These are phyloP conservation scores for Ypsolopha scabrella DNA, from an alignment of 2,888 invertebrate genomes.

Conservation along the genomic window DNA sequence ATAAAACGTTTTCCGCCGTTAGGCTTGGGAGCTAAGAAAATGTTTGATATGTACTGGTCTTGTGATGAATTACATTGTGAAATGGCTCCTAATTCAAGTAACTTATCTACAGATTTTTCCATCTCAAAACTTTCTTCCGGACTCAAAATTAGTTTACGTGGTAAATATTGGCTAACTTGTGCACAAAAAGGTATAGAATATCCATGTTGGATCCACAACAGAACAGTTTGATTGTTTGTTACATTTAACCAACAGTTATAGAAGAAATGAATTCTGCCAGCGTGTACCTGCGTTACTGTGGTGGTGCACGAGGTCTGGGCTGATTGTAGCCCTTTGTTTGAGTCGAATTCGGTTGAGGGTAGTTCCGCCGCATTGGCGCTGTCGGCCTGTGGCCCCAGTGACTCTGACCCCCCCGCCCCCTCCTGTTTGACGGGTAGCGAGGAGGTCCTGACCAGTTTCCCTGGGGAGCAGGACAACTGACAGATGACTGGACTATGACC, in stretches of 20 bases:
- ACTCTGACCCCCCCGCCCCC: slow-evolving; percentile 8
- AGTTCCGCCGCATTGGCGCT: background rate
- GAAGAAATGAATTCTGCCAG: background rate
- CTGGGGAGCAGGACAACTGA: slow-evolving; percentile 4
- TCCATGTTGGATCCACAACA: background rate
- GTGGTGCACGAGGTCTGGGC: background rate
- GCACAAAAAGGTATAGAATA: background rate
- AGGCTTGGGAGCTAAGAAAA: slow-evolving; percentile 15
- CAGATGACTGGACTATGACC: background rate
- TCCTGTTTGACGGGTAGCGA: slow-evolving; percentile 13
- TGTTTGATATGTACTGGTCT: slow-evolving; percentile 13
- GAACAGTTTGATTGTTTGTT: background rate
- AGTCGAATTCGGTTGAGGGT: background rate
- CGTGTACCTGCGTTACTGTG: slow-evolving; percentile 8
- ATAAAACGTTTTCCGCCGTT: slow-evolving; percentile 13
- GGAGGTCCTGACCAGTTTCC: slow-evolving; percentile 13
- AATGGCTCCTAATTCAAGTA: slow-evolving; percentile 5
- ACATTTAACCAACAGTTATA: background rate
- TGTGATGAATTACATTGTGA: background rate
- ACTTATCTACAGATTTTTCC: background rate
- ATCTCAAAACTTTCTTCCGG: background rate
- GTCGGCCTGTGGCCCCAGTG: background rate
- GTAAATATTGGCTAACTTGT: background rate
- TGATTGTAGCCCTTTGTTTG: background rate
- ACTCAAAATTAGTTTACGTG: background rate